Conservation (phyloP, 2,888 invertebrate species). For the Margaritifera margaritifera region DNA sequence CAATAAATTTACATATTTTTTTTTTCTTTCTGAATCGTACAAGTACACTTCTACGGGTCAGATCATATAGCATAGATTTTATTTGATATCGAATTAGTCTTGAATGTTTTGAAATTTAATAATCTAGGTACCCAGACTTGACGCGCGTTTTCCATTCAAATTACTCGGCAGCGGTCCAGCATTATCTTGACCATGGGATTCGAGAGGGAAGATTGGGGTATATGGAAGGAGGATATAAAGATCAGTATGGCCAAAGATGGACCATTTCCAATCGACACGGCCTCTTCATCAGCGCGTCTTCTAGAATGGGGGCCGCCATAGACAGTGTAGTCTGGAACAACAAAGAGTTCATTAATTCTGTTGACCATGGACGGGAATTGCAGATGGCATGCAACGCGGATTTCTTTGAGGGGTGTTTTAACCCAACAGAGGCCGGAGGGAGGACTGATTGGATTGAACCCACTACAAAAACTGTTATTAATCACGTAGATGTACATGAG, state of each 20-base stretch:
- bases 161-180: too few species aligned
- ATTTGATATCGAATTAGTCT: too few species aligned
- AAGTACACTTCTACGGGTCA: too few species aligned
- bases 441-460: constrained; percentile 17
- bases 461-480: constrained; percentile 28
- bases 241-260: constrained; percentile 13
- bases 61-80: too few species aligned
- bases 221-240: too few species aligned
- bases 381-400: constrained; percentile 39
- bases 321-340: constrained; percentile 47
- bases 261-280: constrained; percentile 26
- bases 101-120: too few species aligned
- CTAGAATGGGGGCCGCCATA: constrained; percentile 38
- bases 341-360: constrained; percentile 32
- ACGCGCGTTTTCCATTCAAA: too few species aligned
- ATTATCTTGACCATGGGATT: too few species aligned
- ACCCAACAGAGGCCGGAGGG: constrained; percentile 46
- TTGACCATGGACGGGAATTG: constrained; percentile 41
- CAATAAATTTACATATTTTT: too few species aligned
- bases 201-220: too few species aligned
- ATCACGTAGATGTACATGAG: constrained; percentile 19
- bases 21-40: too few species aligned
- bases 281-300: constrained; percentile 35
- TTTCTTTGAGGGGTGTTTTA: constrained; percentile 37
- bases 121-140: too few species aligned